Conservation (phyloP, 1,140 invertebrate genomes). For the Drosophila arizonae region DNA sequence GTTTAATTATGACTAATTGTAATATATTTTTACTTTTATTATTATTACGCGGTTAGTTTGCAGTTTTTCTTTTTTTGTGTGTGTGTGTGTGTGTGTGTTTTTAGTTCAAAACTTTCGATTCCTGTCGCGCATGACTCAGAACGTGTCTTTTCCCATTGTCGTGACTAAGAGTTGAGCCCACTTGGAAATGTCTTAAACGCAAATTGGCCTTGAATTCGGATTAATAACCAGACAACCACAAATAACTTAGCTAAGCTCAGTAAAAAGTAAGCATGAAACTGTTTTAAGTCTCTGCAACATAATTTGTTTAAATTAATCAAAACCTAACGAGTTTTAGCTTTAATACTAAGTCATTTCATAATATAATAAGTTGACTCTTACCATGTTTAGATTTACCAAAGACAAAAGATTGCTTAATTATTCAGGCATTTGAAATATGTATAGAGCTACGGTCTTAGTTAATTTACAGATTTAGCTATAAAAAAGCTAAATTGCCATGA, state of each 20-base stretch:
- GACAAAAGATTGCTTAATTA: too few relatives aligned
- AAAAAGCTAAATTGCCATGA: neutral
- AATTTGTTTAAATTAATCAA: neutral
- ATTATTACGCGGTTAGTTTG: neutral
- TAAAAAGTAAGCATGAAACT: neutral
- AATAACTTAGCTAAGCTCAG: too few relatives aligned
- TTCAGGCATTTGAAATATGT: too few relatives aligned
- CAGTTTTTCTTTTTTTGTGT: neutral
- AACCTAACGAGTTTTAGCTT: neutral
- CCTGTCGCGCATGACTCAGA: conserved; percentile 24
- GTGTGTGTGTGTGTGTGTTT: neutral
- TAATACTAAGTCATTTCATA: neutral
- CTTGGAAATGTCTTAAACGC: neutral
- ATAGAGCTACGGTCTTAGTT: too few relatives aligned
- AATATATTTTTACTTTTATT: neutral
- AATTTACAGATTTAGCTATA: neutral
- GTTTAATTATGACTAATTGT: conserved; percentile 11
- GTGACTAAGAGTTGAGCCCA: neutral
- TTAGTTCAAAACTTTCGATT: conserved; percentile 2
- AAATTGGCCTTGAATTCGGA: conserved; percentile 2
- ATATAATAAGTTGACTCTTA: too few relatives aligned
- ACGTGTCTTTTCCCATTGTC: conserved; percentile 25
- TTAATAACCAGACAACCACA: neutral
- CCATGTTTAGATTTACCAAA: too few relatives aligned
- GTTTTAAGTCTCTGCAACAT: neutral